These are phyloP conservation scores for Cylindroiulus punctatus DNA, from an alignment of 2,888 invertebrate species.

Conservation along the genomic window DNA sequence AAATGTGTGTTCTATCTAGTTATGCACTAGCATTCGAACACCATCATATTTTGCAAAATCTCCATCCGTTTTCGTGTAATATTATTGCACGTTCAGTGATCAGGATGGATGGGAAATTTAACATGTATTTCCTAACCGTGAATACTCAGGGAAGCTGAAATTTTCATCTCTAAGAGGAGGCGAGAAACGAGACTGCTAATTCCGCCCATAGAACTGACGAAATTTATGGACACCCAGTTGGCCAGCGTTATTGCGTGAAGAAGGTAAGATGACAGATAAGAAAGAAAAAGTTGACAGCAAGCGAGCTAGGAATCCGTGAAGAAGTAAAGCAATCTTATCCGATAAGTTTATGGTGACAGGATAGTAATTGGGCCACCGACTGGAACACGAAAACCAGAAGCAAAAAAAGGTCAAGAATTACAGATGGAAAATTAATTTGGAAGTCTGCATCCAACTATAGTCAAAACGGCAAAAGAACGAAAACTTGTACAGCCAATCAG, in stretches of 20 bases:
- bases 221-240: background rate
- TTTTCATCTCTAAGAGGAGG: no score
- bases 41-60: no score
- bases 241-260: background rate
- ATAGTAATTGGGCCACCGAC: background rate
- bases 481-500: no score
- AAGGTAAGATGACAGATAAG: background rate
- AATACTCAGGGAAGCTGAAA: no score
- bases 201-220: background rate
- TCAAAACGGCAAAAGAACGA: no score
- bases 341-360: background rate
- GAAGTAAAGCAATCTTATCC: background rate
- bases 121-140: no score
- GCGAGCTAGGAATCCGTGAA: background rate
- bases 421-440: background rate
- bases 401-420: background rate
- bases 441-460: no score
- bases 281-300: slow-evolving; percentile 3
- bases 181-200: background rate
- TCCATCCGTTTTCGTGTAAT: no score
- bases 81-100: no score
- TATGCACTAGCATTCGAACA: no score
- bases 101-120: no score
- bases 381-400: background rate
- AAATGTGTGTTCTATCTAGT: no score